phyloP scores from a whole-genome alignment of 2,888 invertebrate species.

The Meta bourneti region DNA sequence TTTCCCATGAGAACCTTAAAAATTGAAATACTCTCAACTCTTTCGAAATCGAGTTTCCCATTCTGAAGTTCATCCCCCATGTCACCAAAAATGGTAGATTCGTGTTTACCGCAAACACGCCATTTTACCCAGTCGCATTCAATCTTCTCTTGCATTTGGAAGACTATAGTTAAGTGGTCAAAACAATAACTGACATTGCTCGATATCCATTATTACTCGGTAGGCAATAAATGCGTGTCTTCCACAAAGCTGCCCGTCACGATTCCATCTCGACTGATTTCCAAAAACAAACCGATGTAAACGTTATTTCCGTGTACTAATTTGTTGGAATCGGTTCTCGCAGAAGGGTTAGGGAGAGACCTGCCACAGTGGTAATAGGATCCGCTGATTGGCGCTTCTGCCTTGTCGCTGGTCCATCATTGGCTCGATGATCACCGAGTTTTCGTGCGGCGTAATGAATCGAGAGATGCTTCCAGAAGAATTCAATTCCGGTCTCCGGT shows the following conservation, averaged over 20 bases:
- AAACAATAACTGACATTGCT: neutral
- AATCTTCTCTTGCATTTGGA: too few species aligned
- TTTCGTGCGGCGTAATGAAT: neutral
- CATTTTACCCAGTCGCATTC: too few species aligned
- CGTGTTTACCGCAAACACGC: too few species aligned
- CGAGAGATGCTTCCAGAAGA: conserved; percentile 35
- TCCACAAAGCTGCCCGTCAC: neutral
- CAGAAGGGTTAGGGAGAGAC: neutral
- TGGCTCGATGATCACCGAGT: neutral
- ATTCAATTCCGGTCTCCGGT: conserved; percentile 14
- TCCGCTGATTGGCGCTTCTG: neutral
- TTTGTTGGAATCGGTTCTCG: neutral
- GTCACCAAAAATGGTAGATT: too few species aligned
- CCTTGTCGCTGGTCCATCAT: neutral
- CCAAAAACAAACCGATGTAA: neutral
- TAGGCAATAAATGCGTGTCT: neutral
- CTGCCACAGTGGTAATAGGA: neutral
- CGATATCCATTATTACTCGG: neutral
- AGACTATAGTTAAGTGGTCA: neutral
- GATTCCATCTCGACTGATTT: neutral
- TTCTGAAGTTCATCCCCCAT: too few species aligned
- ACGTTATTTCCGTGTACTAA: neutral
- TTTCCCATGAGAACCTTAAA: too few species aligned
- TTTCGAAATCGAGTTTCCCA: too few species aligned
- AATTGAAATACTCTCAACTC: too few species aligned